Base-by-base conservation (phyloP, 2,113 vertebrate genomes). In the Choloepus hoffmanni region DNA sequence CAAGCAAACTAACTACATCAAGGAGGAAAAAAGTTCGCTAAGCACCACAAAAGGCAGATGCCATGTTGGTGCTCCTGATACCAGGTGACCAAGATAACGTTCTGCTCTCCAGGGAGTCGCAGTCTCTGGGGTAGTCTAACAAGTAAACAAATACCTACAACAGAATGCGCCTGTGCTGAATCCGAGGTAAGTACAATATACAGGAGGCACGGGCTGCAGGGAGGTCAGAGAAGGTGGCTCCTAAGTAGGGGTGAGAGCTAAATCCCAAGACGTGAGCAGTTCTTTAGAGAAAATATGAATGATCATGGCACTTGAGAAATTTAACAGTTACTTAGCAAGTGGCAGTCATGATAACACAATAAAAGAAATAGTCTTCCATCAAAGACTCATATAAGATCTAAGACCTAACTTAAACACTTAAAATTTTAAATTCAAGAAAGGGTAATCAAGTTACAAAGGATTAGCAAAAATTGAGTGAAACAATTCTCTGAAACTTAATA, bases 361-460 rank as follows among this genome's bases (percentile, higher is more conserved):
- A 83, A 40, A 85, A 85, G 60, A 93, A 85, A 79, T 21, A 89
- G 24, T 83, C 33, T 84, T 81, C 24, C 9, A 89, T 23, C 84
- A 43, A 70, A 58, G 77, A 93, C 30, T 93, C 77, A 43, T 53
- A 40, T 85, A 89, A 83, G 53, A 53, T 55, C 85, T 94, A 24
- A 89, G 85, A 95, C 93, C 45, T 70, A 93, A 72, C 63, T 67
- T 78, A 90, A 86, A 85, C 60, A 76, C 53, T 90, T 90, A 68
- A 91, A 82, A 82, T 36, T 78, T 85, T 94, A 89, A 93, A 90
- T 58, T 86, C 50, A 87, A 95, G 53, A 96, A 97, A 96, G 45
- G 70, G 45, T 85, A 53, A 88, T 76, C 72, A 72, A 72, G 60
- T 91, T 90, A 86, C 40, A 76, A 82, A 81, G 40, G 85, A 89